These are phyloP conservation scores for Mastigias papua DNA, from an alignment of 30 jellyfish, hydroid and myxozoan species.

Conservation along the genomic window DNA sequence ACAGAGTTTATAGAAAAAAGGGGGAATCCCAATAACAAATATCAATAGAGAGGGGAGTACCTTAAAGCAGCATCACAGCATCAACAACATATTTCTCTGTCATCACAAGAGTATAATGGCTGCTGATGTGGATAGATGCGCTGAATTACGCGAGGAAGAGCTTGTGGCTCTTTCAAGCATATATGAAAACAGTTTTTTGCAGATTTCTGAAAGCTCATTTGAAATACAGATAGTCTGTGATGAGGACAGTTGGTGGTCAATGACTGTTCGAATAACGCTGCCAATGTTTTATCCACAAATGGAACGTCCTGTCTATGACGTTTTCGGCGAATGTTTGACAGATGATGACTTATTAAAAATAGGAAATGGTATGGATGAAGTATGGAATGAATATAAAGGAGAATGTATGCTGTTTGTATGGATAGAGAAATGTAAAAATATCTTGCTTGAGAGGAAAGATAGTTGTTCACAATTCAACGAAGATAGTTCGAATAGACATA, in stretches of 20 bases:
- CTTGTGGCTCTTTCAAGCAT: slow-evolving; percentile 81
- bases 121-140: slow-evolving; percentile 1
- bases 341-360: slow-evolving; percentile 43
- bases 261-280: slow-evolving; percentile 62
- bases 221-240: slow-evolving; percentile 65
- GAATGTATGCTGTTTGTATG: slow-evolving; percentile 63
- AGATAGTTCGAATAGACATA: background rate
- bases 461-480: background rate
- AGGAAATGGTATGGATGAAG: slow-evolving; percentile 20
- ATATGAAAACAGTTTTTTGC: slow-evolving; percentile 71
- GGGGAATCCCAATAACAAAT: no score
- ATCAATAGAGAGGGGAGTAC: no score
- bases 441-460: slow-evolving; percentile 49
- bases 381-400: slow-evolving; percentile 81
- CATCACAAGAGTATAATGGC: slow-evolving; percentile 39
- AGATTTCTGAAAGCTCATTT: slow-evolving; percentile 26
- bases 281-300: slow-evolving; percentile 71
- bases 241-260: slow-evolving; percentile 82
- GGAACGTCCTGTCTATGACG: slow-evolving; percentile 71
- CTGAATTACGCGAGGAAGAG: slow-evolving; percentile 64
- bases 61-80: background rate
- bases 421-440: slow-evolving; percentile 79
- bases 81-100: slow-evolving; percentile 4
- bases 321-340: slow-evolving; percentile 77
- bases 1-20: no score